Evolutionary conservation across 2,888 invertebrate species (phyloP).

Genomic region (Synanthedon myopaeformis): DNA sequence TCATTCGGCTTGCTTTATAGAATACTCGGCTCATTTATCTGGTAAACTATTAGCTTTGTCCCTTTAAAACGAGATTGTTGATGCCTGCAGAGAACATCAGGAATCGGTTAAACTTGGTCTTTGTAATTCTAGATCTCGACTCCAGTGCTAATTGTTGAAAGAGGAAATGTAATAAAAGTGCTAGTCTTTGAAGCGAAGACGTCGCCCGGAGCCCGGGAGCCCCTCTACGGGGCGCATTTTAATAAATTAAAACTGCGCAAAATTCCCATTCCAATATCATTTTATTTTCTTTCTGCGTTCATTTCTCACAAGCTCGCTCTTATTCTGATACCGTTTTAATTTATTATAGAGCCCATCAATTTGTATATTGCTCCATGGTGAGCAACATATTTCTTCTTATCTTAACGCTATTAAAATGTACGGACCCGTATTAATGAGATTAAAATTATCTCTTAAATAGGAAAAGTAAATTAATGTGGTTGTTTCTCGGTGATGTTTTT

Average conservation of each 20-base stretch:
- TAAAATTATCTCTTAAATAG: no score
- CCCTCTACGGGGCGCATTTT: slow-evolving; percentile 53
- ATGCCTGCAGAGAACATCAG: background rate
- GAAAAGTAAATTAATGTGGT: no score
- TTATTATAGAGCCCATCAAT: background rate
- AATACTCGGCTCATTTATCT: slow-evolving; percentile 46
- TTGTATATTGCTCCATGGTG: background rate
- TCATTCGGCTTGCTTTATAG: slow-evolving; percentile 29
- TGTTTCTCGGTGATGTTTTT: no score
- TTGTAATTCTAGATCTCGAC: slow-evolving; percentile 28
- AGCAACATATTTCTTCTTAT: background rate
- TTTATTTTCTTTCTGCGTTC: slow-evolving; percentile 46
- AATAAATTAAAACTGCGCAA: slow-evolving; percentile 67
- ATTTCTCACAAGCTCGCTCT: slow-evolving; percentile 17
- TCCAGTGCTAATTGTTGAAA: slow-evolving; percentile 59
- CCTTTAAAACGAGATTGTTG: slow-evolving; percentile 33
- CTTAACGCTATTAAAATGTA: background rate
- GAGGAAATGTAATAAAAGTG: slow-evolving; percentile 63
- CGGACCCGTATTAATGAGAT: background rate
- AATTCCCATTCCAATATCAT: slow-evolving; percentile 61
- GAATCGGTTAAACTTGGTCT: background rate
- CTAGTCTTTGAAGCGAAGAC: slow-evolving; percentile 61
- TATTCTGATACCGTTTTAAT: background rate
- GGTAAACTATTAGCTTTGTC: slow-evolving; percentile 44
- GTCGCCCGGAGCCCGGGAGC: slow-evolving; percentile 29